Percentiles rank a stretch among this genome's conserved stretches.
Evolutionary conservation across 2,113 vertebrate species (phyloP).

Genomic region (Tor tambroides): DNA sequence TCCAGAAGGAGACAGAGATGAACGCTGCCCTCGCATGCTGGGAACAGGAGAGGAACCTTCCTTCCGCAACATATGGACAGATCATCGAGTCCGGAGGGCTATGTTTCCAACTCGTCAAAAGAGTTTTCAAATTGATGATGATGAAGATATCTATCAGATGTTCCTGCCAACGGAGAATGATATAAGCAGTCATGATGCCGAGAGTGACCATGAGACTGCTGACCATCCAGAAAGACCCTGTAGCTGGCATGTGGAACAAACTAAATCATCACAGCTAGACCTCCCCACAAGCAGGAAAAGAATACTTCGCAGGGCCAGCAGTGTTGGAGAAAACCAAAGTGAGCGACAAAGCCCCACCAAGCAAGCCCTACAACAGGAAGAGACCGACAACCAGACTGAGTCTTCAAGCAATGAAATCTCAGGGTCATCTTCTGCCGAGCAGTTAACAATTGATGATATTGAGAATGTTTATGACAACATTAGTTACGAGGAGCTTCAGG

Average conservation of each 20-base stretch:
- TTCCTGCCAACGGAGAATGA: slow-evolving; percentile 84
- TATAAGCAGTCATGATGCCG: slow-evolving; percentile 74
- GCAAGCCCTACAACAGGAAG: slow-evolving; percentile 58
- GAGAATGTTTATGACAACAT: slow-evolving; percentile 98
- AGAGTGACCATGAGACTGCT: slow-evolving; percentile 67
- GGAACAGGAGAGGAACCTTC: slow-evolving; percentile 73
- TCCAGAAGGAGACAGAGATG: slow-evolving; percentile 72
- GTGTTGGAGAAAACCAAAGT: slow-evolving; percentile 85
- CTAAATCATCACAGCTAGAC: slow-evolving; percentile 70
- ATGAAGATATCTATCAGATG: slow-evolving; percentile 95
- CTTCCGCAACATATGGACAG: slow-evolving; percentile 89
- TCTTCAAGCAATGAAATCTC: slow-evolving; percentile 78
- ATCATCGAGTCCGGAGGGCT: slow-evolving; percentile 88
- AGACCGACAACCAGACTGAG: slow-evolving; percentile 70
- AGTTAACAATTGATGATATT: slow-evolving; percentile 87
- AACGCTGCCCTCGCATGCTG: slow-evolving; percentile 76
- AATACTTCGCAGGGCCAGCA: slow-evolving; percentile 88
- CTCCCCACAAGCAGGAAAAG: slow-evolving; percentile 70
- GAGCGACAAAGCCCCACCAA: slow-evolving; percentile 59
- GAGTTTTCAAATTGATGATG: slow-evolving; percentile 84
- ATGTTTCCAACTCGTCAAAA: slow-evolving; percentile 87
- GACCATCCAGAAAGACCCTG: slow-evolving; percentile 82
- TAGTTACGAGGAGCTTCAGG: slow-evolving; percentile 94
- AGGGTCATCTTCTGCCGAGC: slow-evolving; percentile 82
- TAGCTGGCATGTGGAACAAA: slow-evolving; percentile 90